Percentiles rank a stretch among this genome's conserved stretches.
These are phyloP conservation scores for Pan paniscus DNA, from an alignment of 2,113 vertebrate genomes.

Conservation along the genomic window DNA sequence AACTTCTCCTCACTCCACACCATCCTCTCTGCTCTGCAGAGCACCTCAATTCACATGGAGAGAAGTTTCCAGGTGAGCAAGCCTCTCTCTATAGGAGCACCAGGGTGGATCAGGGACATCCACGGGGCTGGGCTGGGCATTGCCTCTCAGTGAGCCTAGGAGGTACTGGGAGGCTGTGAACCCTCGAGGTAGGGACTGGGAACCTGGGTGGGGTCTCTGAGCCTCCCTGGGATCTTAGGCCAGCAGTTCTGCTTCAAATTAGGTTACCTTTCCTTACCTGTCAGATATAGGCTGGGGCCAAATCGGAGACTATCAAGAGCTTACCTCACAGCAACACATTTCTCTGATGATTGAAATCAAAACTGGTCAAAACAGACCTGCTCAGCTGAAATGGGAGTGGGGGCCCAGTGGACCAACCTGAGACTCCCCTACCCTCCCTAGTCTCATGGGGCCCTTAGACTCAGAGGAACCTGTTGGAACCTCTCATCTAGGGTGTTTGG, in stretches of 20 bases:
- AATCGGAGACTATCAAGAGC: background rate
- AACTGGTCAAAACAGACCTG: background rate
- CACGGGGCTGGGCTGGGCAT: too few species aligned
- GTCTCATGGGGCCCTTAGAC: background rate
- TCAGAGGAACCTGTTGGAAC: background rate
- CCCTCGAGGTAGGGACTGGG: too few species aligned
- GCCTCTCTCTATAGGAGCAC: background rate
- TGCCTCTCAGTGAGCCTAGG: background rate
- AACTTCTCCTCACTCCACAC: slow-evolving; percentile 86
- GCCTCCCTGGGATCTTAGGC: background rate
- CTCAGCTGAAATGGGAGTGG: background rate
- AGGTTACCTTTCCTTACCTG: background rate
- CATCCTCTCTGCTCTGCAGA: slow-evolving; percentile 93
- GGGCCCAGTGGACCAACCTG: background rate
- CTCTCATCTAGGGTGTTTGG: too few species aligned
- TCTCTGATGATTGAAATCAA: background rate
- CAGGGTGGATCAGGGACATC: too few species aligned
- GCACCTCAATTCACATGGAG: slow-evolving; percentile 92
- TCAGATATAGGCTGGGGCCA: background rate
- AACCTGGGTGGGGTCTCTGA: background rate
- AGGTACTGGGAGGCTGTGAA: background rate
- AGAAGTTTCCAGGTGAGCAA: slow-evolving; percentile 88
- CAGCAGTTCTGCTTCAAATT: background rate
- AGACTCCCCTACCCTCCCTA: background rate
- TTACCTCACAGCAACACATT: background rate